Percentiles rank a stretch among this genome's conserved stretches.
These are phyloP conservation scores for Girardia tigrina DNA, from an alignment of 2,888 invertebrate species.

Conservation along the genomic window DNA sequence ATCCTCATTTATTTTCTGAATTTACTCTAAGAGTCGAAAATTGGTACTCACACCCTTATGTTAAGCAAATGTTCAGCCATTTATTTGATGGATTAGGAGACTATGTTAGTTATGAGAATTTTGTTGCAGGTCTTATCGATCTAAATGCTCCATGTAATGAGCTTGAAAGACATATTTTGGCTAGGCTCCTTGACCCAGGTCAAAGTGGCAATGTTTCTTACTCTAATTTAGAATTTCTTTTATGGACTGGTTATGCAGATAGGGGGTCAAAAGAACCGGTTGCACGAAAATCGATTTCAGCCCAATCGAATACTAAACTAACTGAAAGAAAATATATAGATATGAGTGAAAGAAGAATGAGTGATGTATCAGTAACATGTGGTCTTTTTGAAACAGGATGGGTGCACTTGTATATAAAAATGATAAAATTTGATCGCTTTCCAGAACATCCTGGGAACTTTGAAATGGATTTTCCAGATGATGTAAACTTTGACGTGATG, in stretches of 20 bases:
- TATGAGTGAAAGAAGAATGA: neutral
- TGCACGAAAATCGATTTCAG: neutral
- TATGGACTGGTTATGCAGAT: neutral
- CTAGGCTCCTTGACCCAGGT: neutral
- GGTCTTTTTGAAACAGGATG: neutral
- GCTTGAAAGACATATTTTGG: neutral
- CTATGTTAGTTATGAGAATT: conserved; percentile 38
- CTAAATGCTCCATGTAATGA: neutral
- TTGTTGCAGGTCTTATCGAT: neutral
- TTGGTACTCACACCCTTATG: neutral
- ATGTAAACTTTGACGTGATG: neutral
- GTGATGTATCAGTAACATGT: neutral
- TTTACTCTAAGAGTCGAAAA: neutral
- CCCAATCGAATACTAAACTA: neutral
- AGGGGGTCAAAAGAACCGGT: neutral
- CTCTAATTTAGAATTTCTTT: neutral
- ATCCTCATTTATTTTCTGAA: neutral
- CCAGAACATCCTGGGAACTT: neutral
- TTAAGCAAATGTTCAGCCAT: neutral
- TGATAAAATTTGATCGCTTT: neutral
- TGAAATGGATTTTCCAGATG: neutral
- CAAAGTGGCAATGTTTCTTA: neutral
- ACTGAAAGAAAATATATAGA: neutral
- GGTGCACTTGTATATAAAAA: neutral
- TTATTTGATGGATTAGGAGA: neutral